phyloP scores from a whole-genome alignment of 2,888 invertebrate genomes.

The Euspilapteryx auroguttella region DNA sequence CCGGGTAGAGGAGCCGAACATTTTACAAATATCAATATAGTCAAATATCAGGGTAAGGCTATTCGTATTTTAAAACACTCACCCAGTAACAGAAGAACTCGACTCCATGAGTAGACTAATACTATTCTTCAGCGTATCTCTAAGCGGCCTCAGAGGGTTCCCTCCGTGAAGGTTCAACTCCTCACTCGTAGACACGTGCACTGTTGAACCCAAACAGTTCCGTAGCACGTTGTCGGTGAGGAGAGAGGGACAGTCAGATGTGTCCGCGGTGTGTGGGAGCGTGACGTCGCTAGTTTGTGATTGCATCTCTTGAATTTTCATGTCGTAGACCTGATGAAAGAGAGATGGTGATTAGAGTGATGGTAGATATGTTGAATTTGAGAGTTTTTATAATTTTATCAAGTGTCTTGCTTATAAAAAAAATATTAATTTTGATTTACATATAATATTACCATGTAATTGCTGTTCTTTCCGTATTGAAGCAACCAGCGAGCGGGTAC shows the following conservation, averaged over 20 bases:
- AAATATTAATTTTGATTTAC: too few species aligned
- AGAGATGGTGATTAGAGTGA: too few species aligned
- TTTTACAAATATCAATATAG: too few species aligned
- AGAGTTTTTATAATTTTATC: too few species aligned
- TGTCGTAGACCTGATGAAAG: constrained; percentile 45
- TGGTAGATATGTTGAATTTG: too few species aligned
- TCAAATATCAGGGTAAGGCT: too few species aligned
- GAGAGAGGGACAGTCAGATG: constrained; percentile 16
- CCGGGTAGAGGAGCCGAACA: too few species aligned
- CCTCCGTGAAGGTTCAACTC: constrained; percentile 31
- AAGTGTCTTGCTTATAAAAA: too few species aligned
- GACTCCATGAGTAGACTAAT: constrained; percentile 46
- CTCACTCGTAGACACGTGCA: constrained; percentile 40
- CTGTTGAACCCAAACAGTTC: constrained; percentile 34
- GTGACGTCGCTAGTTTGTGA: constrained; percentile 22
- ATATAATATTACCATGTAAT: too few species aligned
- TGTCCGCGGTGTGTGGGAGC: constrained; percentile 13
- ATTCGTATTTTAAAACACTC: too few species aligned
- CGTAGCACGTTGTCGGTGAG: constrained; percentile 29
- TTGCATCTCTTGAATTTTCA: constrained; percentile 37
- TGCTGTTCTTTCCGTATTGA: too few species aligned
- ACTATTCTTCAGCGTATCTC: constrained; percentile 48
- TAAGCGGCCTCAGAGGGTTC: constrained; percentile 36
- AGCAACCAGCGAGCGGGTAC: too few species aligned
- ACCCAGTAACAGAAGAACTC: constrained; percentile 24